Evolutionary conservation across 2,797 vertebrate species (phyloP).

Genomic region (Sebastes cheni): DNA sequence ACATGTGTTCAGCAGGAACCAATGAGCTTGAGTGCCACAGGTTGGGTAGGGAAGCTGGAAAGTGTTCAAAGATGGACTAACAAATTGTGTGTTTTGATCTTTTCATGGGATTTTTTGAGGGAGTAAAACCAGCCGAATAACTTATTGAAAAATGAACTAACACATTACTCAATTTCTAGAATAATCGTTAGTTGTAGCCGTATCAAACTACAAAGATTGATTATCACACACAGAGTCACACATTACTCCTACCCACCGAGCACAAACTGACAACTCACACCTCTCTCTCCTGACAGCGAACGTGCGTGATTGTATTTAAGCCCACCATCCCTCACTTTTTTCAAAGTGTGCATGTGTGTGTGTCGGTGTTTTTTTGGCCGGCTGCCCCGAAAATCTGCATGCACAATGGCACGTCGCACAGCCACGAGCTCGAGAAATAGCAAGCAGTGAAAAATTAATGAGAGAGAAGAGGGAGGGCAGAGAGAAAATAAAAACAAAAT

Average conservation of each 20-base stretch:
- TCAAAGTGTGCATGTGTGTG: not conserved
- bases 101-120: not conserved
- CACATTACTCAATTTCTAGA: not conserved
- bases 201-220: not conserved
- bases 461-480: slow-evolving; percentile 39
- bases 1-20: not conserved
- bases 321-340: not conserved
- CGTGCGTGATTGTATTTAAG: not conserved
- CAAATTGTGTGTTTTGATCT: not conserved
- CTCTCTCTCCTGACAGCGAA: not conserved
- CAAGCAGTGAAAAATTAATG: slow-evolving; percentile 64
- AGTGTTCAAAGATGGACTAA: not conserved
- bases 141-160: not conserved
- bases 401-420: slow-evolving; percentile 6
- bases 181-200: not conserved
- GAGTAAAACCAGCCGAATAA: not conserved
- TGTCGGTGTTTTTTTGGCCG: not conserved
- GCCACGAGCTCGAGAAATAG: slow-evolving; percentile 43
- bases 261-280: not conserved
- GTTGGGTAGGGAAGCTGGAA: not conserved
- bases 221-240: not conserved
- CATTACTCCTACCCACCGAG: not conserved
- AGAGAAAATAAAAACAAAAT: slow-evolving; percentile 49
- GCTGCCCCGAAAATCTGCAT: slow-evolving; percentile 19
- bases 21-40: not conserved